Evolutionary conservation across 2,888 invertebrate species (phyloP).

Genomic region (Periphyllus acericola): DNA sequence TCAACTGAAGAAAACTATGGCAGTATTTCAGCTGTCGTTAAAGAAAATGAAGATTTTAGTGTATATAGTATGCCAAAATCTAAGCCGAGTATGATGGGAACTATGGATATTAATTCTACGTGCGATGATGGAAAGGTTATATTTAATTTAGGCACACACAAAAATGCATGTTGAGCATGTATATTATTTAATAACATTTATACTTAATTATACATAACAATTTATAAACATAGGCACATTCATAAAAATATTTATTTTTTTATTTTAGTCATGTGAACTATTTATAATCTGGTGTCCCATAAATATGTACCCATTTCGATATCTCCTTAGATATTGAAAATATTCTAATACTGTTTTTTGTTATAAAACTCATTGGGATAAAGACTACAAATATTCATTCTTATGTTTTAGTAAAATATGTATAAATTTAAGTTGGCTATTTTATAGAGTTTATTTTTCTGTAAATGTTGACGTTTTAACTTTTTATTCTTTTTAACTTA

Average conservation of each 20-base stretch:
- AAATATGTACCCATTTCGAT: no score
- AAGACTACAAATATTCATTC: no score
- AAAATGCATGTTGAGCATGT: background rate
- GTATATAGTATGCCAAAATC: slow-evolving; percentile 4
- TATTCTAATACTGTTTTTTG: no score
- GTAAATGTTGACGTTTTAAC: no score
- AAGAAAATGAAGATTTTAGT: slow-evolving; percentile 56
- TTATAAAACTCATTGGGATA: no score
- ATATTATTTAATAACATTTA: background rate
- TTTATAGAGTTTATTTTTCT: no score
- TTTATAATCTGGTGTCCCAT: no score
- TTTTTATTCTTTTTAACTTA: no score
- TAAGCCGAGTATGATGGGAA: slow-evolving; percentile 30
- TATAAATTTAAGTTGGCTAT: no score
- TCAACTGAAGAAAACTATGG: slow-evolving; percentile 21
- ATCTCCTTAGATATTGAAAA: no score
- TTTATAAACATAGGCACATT: background rate
- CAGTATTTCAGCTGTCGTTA: slow-evolving; percentile 31
- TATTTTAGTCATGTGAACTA: background rate
- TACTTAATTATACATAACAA: background rate
- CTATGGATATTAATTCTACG: slow-evolving; percentile 65
- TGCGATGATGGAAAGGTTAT: slow-evolving; percentile 78
- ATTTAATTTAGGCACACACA: background rate
- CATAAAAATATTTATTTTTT: background rate
- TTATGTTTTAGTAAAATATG: no score